Conservation (phyloP, 1,140 invertebrate species). For the Tribolium madens region DNA sequence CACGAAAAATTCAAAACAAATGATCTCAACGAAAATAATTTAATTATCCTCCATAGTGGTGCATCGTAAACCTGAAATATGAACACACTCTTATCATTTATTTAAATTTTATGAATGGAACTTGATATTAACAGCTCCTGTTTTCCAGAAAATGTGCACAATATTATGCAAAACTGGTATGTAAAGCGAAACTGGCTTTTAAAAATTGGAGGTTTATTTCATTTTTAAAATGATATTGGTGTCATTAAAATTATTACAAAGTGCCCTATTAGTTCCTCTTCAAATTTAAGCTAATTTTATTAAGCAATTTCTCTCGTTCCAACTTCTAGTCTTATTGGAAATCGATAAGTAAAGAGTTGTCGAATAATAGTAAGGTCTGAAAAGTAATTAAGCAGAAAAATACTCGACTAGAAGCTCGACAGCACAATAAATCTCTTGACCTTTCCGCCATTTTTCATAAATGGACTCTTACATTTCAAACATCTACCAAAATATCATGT, state of each 20-base stretch:
- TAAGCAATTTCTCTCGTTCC: neutral
- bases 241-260: no score
- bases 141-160: conserved; percentile 11
- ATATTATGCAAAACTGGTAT: conserved; percentile 17
- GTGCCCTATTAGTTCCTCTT: neutral
- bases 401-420: neutral
- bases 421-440: neutral
- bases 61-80: conserved; percentile 31
- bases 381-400: neutral
- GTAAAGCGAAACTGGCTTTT: neutral
- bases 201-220: conserved; percentile 16
- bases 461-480: neutral
- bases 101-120: conserved; percentile 37
- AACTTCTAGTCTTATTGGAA: neutral
- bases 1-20: conserved; percentile 15
- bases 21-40: conserved; percentile 8
- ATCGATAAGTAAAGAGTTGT: neutral
- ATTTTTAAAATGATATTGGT: neutral
- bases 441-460: neutral
- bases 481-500: neutral
- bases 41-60: conserved; percentile 6
- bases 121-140: conserved; percentile 29
- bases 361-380: neutral
- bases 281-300: neutral
- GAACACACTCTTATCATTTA: conserved; percentile 20